These are phyloP conservation scores for Emydoidea blandingii DNA, from an alignment of 2,797 vertebrate genomes.

Conservation along the genomic window DNA sequence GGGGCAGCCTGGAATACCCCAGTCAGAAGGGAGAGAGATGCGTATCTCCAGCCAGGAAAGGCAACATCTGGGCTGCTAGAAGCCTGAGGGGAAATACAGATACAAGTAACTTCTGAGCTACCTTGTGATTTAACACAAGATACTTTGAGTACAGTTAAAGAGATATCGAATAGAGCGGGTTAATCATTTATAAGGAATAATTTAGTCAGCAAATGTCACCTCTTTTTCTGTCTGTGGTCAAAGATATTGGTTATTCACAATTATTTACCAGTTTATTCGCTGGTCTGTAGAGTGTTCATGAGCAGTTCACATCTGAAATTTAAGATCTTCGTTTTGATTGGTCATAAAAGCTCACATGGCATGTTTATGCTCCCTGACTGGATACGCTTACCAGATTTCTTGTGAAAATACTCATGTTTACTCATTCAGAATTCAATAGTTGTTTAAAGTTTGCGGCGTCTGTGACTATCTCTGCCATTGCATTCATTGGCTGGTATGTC, in stretches of 20 bases:
- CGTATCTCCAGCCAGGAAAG: neutral
- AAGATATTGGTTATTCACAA: neutral
- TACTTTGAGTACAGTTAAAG: neutral
- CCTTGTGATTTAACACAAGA: neutral
- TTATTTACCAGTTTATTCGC: neutral
- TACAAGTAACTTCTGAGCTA: neutral
- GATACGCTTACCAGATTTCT: neutral
- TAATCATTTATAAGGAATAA: neutral
- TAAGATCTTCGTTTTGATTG: neutral
- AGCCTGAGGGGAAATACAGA: neutral
- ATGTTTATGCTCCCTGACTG: neutral
- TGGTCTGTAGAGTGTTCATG: neutral
- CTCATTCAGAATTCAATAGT: neutral
- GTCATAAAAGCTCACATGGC: neutral
- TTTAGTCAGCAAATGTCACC: neutral
- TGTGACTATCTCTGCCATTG: neutral
- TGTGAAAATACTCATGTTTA: neutral
- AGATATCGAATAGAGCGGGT: neutral
- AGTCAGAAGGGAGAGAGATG: neutral
- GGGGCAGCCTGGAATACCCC: neutral
- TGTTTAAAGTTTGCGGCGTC: too few relatives aligned
- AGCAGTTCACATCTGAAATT: neutral
- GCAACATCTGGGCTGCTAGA: neutral
- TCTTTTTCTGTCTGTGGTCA: neutral
- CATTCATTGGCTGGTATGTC: neutral